Evolutionary conservation across 2,888 invertebrate genomes (phyloP), one percentile per base, ranked within the genome.

Genomic region (Seira sanloemensis): DNA sequence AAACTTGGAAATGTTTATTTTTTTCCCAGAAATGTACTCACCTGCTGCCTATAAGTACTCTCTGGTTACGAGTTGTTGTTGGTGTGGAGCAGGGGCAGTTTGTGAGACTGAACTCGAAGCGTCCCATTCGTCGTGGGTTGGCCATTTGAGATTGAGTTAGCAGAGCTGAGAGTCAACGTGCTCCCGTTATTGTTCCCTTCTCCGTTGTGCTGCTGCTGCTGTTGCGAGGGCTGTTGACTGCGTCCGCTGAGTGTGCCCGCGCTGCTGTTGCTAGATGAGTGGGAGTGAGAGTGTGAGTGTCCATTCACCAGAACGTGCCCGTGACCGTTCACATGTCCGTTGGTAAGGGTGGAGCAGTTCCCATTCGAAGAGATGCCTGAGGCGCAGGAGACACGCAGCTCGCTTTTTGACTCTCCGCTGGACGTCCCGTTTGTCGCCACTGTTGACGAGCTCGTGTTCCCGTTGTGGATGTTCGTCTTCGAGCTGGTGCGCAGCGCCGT

Each of bases 401-500:
- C 88, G 79, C 86, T 88, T 73, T 88, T 88, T 65, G 88, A 87
- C 85, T 89, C 89, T 12, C 89, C 89, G 79, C 87, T 88, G 58
- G 88, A 88, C 54, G 88, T 88, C n/a, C 89, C 88, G 76, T 88
- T 88, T 16, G 87, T 87, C 25, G 86, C 78, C 58, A 85, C 85
- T 46, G 88, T 87, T 58, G 87, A 86, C 65, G 86, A 86, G 79
- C 86, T 83, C 76, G 83, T 87, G 79, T 88, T 88, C 74, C 88
- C 89, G 78, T 88, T 89, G 77, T 88, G 88, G 69, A 89, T 88
- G 75, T 89, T 89, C 66, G 88, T 88, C 75, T 89, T 89, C 72
- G 89, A 89, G 84, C 88, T 89, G 50, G 88, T 89, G 9, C 88
- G 86, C n/a, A 89, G 88, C 54, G 89, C 89, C 71, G 88, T 88